Evolutionary conservation across 2,797 vertebrate species (phyloP).

Genomic region (Semotilus atromaculatus): DNA sequence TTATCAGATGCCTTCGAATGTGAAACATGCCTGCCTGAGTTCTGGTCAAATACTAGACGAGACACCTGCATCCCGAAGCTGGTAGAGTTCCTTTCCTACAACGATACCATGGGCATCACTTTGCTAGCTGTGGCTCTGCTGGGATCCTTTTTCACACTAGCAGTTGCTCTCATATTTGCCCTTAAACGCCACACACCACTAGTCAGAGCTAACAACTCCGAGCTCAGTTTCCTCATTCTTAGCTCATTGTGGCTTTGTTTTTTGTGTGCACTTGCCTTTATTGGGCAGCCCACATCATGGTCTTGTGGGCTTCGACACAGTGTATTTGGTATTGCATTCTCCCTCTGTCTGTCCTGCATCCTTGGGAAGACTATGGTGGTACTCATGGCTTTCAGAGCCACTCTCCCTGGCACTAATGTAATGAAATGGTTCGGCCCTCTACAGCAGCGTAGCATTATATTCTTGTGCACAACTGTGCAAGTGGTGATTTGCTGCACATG

Average conservation of each 20-base stretch:
- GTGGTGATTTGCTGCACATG: constrained; percentile 77
- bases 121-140: constrained; percentile 74
- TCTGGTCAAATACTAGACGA: constrained; percentile 78
- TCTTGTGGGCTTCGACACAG: constrained; percentile 83
- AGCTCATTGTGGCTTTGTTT: constrained; percentile 82
- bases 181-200: constrained; percentile 73
- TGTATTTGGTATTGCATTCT: constrained; percentile 79
- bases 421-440: constrained; percentile 77
- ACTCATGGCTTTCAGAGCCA: constrained; percentile 79
- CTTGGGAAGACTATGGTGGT: constrained; percentile 83
- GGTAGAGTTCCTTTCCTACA: constrained; percentile 80
- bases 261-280: constrained; percentile 80
- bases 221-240: constrained; percentile 82
- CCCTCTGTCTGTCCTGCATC: constrained; percentile 81
- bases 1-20: constrained; percentile 81
- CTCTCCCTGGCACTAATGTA: constrained; percentile 70
- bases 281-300: constrained; percentile 79
- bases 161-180: constrained; percentile 73
- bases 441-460: constrained; percentile 76
- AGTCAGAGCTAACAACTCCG: constrained; percentile 81
- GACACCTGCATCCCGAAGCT: constrained; percentile 78
- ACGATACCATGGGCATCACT: constrained; percentile 76
- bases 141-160: constrained; percentile 74
- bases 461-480: constrained; percentile 76
- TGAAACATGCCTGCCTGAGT: constrained; percentile 75